Evolutionary conservation across 2,797 vertebrate species (phyloP).

Genomic region (Anisognathus igniventris): DNA sequence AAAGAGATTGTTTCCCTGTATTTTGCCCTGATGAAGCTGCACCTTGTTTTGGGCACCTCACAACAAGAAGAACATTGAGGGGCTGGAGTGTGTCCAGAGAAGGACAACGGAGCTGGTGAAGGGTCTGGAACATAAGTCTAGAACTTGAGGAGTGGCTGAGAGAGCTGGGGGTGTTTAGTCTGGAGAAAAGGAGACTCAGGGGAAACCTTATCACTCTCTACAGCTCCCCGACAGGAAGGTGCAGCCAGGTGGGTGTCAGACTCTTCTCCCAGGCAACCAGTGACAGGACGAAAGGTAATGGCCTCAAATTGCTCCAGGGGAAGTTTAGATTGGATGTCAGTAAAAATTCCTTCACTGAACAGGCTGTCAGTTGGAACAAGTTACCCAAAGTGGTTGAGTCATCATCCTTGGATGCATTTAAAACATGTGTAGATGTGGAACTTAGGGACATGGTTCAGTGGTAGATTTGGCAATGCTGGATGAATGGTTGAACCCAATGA

Average conservation of each 20-base stretch:
- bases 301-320: neutral
- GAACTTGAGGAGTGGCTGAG: neutral
- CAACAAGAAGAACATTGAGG: neutral
- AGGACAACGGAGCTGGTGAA: rapidly evolving
- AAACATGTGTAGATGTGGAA: neutral
- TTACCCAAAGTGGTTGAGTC: neutral
- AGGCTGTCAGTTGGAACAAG: neutral
- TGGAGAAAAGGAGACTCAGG: neutral
- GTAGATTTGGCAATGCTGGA: neutral
- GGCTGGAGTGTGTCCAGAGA: rapidly evolving
- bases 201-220: rapidly evolving
- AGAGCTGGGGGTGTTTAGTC: neutral
- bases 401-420: neutral
- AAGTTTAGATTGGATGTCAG: neutral
- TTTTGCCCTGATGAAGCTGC: neutral
- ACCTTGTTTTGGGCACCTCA: neutral
- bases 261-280: neutral
- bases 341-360: neutral
- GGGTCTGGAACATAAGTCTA: neutral
- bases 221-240: neutral
- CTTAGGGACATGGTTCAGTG: neutral
- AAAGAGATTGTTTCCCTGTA: neutral
- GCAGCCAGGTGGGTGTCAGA: rapidly evolving
- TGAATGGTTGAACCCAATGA: neutral
- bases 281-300: rapidly evolving